These are phyloP conservation scores for Pseudomyrmex concolor DNA, from an alignment of 1,140 invertebrate species.

Conservation along the genomic window DNA sequence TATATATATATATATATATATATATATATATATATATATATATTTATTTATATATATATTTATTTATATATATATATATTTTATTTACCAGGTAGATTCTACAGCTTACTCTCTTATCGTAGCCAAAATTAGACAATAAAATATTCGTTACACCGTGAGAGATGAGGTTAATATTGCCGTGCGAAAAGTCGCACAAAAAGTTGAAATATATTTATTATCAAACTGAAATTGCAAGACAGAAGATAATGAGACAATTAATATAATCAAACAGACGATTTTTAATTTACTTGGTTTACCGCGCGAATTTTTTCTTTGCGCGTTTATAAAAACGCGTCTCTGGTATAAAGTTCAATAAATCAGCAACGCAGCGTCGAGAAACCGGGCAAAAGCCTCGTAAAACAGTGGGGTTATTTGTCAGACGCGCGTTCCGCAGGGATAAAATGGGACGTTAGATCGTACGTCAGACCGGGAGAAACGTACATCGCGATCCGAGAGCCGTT, in stretches of 20 bases:
- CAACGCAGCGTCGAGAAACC: background rate
- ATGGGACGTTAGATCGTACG: conserved; percentile 22
- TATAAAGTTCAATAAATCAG: conserved; percentile 28
- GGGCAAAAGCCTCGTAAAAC: conserved; percentile 27
- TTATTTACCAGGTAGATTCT: conserved; percentile 20
- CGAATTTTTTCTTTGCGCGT: too few species aligned
- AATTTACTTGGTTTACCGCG: too few species aligned
- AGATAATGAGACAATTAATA: background rate
- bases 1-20: too few species aligned
- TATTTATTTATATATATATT: too few species aligned
- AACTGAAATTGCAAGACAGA: background rate
- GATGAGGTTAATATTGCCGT: background rate
- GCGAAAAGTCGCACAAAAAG: background rate
- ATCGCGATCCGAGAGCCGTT: background rate
- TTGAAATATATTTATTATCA: background rate
- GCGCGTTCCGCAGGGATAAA: conserved; percentile 17
- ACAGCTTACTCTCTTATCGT: background rate
- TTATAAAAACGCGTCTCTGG: background rate
- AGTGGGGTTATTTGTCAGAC: conserved; percentile 39
- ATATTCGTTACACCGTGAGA: background rate
- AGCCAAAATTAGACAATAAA: conserved; percentile 5
- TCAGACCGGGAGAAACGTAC: conserved; percentile 18
- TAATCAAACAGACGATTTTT: too few species aligned
- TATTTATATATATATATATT: conserved; percentile 5
- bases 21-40: too few species aligned